phyloP scores from a whole-genome alignment of 2,888 invertebrate genomes.

The Acleris laterana region DNA sequence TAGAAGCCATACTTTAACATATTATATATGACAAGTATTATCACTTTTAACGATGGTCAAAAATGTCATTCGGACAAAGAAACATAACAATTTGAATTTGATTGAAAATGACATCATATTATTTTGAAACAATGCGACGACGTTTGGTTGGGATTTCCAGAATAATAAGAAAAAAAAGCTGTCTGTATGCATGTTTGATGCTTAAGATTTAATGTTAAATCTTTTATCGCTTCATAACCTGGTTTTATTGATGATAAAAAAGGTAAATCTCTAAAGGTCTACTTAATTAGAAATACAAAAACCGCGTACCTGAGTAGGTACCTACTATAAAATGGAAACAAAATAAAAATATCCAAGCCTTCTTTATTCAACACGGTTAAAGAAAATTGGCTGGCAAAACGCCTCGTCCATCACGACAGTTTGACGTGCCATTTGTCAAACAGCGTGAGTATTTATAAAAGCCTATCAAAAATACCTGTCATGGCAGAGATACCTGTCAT shows the following conservation, averaged over 20 bases:
- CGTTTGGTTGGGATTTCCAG: no score
- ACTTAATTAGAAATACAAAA: constrained; percentile 13
- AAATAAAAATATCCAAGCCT: not conserved
- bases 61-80: no score
- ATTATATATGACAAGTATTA: not conserved
- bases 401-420: constrained; percentile 16
- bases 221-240: no score
- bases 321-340: constrained; percentile 8
- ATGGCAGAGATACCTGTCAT: constrained; percentile 6
- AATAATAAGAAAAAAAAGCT: no score
- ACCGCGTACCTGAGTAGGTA: constrained; percentile 6
- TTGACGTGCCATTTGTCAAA: constrained; percentile 22
- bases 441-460: constrained; percentile 16
- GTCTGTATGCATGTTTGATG: no score
- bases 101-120: no score
- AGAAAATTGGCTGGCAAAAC: not conserved
- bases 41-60: no score
- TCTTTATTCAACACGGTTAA: not conserved
- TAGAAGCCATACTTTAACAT: constrained; percentile 1
- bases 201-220: no score
- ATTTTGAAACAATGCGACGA: no score
- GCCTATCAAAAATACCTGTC: constrained; percentile 19
- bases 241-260: constrained; percentile 2
- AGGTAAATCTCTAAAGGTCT: constrained; percentile 17
- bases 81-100: no score